Evolutionary conservation across 2,797 vertebrate genomes (phyloP), one percentile per base, ranked within the genome.

Genomic region (Sebastes umbrosus): DNA sequence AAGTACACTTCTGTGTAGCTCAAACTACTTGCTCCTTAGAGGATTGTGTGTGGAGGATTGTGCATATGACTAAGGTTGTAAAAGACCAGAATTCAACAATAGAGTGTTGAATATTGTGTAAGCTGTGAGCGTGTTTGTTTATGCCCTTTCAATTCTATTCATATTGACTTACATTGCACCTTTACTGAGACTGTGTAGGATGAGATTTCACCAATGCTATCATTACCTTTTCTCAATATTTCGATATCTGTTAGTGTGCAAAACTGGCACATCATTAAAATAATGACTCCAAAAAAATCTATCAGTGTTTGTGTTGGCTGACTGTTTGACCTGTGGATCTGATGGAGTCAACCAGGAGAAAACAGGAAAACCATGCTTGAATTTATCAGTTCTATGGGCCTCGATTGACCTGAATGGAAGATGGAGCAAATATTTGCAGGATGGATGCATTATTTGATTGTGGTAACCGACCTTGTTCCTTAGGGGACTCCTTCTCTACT

Each of bases 1-100:
- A 79, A 62, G 70, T 69, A 73, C 29, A 65, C 79, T 68, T 18
- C 24, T 80, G 52, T 73, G 46, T 66, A 54, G 58, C 72, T 73
- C 54, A 43, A 59, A 69, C 63, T 58, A 8, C 24, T 31, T 20
- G 63, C 34, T 65, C 79, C 76, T 67, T 2, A 18, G 79, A 79
- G 77, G 69, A 29, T 25, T 72, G 43, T 66, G 32, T 31, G 34
- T 29, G 50, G 32, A 77, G 25, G 20, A 50, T 22, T 69, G 68
- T 66, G 39, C n/a, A 16, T 31, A 70, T 55, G 34, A 79, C n/a
- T 72, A 8, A 20, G 18, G 18, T 25, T 77, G 36, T 55, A 25
- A 75, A 32, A 59, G 9, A 70, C 16, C 25, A 54, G 7, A 6
- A 12, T 64, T 31, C 8, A 39, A 69, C 11, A 72, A 10, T 31